phyloP scores from a whole-genome alignment of 2,797 vertebrate genomes.

The Macrochelys suwanniensis region DNA sequence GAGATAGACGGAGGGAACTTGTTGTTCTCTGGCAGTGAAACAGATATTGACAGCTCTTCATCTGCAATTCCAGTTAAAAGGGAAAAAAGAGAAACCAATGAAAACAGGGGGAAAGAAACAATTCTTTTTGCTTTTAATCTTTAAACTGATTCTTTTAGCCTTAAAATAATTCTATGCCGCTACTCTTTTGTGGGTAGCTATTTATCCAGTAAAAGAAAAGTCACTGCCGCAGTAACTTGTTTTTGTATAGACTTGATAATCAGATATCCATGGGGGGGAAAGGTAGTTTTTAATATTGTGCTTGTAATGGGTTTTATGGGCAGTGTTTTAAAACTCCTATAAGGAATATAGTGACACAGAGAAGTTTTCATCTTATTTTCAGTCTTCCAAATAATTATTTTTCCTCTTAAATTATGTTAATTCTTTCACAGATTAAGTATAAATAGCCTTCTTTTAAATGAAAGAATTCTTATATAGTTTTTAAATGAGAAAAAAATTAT shows the following conservation, averaged over 20 bases:
- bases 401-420: background rate
- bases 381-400: background rate
- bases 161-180: too few relatives aligned
- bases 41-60: background rate
- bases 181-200: background rate
- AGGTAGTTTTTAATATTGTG: background rate
- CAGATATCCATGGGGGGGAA: background rate
- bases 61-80: background rate
- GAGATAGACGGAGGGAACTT: background rate
- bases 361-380: background rate
- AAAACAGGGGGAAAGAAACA: fast-evolving
- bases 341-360: background rate
- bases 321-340: background rate
- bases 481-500: background rate
- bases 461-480: background rate
- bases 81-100: background rate
- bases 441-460: background rate
- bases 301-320: background rate
- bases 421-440: background rate
- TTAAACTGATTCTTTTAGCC: too few relatives aligned
- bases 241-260: fast-evolving
- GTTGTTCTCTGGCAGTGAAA: background rate
- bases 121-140: background rate
- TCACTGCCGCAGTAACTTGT: background rate
- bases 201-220: background rate